Evolutionary conservation across 2,113 vertebrate genomes (phyloP).

Genomic region (Empidonax traillii): DNA sequence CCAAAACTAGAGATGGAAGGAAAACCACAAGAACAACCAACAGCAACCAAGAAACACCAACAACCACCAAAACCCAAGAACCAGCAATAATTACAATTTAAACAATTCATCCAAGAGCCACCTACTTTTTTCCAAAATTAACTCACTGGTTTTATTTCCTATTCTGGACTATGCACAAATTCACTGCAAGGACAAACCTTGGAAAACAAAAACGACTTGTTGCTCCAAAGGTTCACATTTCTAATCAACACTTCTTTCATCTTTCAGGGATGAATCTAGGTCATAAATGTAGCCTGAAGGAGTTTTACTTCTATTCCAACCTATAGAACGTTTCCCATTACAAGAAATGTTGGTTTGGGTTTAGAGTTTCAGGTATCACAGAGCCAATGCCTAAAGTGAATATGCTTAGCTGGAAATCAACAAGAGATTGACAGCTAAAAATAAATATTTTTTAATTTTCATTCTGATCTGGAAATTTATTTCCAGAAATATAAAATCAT

Average conservation of each 20-base stretch:
- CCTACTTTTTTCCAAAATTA: not conserved
- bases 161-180: not conserved
- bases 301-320: not conserved
- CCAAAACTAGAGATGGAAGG: too few species aligned
- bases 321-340: accelerated
- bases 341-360: not conserved
- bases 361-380: not conserved
- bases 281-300: not conserved
- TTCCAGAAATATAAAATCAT: not conserved
- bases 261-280: not conserved
- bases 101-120: not conserved
- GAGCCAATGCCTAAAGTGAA: not conserved
- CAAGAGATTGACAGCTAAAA: accelerated
- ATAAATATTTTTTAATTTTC: not conserved
- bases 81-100: not conserved
- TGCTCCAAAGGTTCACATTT: not conserved
- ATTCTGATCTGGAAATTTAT: not conserved
- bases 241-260: too few species aligned
- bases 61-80: not conserved
- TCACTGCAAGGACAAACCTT: not conserved
- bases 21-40: not conserved
- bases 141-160: not conserved
- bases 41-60: not conserved
- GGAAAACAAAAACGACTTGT: not conserved
- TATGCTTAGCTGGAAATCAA: not conserved